These are phyloP conservation scores for Drosophila repletoides DNA, from an alignment of 1,140 invertebrate species.

Conservation along the genomic window DNA sequence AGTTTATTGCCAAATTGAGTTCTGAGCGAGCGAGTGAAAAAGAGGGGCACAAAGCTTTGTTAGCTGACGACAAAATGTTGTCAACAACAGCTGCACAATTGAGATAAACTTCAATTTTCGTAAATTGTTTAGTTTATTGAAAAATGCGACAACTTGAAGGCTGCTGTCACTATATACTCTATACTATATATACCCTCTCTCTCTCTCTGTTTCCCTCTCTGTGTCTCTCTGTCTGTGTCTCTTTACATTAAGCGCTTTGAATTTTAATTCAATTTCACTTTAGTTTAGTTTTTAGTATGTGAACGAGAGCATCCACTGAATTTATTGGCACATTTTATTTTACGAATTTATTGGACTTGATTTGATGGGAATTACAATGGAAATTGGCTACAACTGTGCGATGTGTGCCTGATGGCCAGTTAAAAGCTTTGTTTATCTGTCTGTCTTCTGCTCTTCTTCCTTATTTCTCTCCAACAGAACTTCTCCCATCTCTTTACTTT, in stretches of 20 bases:
- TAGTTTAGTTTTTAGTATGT: conserved; percentile 59
- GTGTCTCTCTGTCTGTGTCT: background rate
- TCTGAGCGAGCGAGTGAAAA: conserved; percentile 44
- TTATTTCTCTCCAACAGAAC: too few relatives aligned
- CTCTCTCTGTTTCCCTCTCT: background rate
- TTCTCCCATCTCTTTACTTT: background rate
- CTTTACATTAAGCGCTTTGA: conserved; percentile 68
- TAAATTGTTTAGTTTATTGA: conserved; percentile 81
- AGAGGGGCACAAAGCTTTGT: conserved; percentile 53
- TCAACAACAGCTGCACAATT: conserved; percentile 81
- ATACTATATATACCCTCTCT: background rate
- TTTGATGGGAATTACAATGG: conserved; percentile 54
- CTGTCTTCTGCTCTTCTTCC: too few relatives aligned
- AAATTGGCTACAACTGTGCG: conserved; percentile 29
- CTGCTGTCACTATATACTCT: conserved; percentile 15
- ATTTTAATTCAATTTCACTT: conserved; percentile 80
- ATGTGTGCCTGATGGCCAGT: conserved; percentile 38
- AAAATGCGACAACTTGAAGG: conserved; percentile 79
- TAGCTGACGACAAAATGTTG: conserved; percentile 64
- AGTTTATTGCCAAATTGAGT: conserved; percentile 80
- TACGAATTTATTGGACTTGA: conserved; percentile 69
- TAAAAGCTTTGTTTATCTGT: conserved; percentile 44
- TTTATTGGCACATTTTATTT: conserved; percentile 76
- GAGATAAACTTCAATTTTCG: conserved; percentile 81
- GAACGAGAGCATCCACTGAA: conserved; percentile 40